Evolutionary conservation across 2,113 vertebrate species (phyloP).

Genomic region (Rhizomys pruinosus): DNA sequence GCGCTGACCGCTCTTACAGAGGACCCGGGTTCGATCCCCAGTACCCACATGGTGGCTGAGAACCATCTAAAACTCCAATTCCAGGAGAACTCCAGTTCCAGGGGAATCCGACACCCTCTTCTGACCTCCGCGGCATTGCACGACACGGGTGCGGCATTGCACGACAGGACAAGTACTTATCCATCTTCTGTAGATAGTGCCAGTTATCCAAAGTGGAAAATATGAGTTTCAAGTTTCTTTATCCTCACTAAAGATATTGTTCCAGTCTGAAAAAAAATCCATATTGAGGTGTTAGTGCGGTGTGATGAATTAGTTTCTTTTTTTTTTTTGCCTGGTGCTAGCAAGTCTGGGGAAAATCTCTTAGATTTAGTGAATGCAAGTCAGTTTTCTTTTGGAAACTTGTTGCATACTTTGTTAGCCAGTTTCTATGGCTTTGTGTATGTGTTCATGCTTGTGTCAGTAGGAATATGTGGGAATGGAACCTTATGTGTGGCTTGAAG

Average conservation of each 20-base stretch:
- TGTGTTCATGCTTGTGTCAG: neutral
- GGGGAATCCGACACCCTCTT: too few relatives aligned
- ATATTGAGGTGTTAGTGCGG: neutral
- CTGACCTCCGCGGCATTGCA: too few relatives aligned
- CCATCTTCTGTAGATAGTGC: neutral
- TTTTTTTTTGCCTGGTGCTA: conserved; percentile 22
- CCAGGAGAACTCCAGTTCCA: too few relatives aligned
- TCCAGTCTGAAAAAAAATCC: neutral
- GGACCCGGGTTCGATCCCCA: too few relatives aligned
- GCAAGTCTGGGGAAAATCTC: neutral
- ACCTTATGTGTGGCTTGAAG: neutral
- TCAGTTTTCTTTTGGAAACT: neutral
- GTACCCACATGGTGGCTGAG: too few relatives aligned
- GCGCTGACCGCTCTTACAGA: too few relatives aligned
- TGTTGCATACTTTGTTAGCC: neutral
- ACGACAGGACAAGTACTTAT: neutral
- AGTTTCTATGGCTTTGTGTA: neutral
- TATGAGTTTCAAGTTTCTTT: neutral
- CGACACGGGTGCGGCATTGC: too few relatives aligned
- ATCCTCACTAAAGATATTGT: neutral
- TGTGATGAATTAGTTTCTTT: neutral
- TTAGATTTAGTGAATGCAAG: neutral
- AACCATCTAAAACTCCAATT: too few relatives aligned
- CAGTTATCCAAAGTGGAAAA: neutral
- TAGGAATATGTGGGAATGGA: neutral